These are phyloP conservation scores for Scomber scombrus DNA, from an alignment of 2,113 vertebrate genomes.

Conservation along the genomic window DNA sequence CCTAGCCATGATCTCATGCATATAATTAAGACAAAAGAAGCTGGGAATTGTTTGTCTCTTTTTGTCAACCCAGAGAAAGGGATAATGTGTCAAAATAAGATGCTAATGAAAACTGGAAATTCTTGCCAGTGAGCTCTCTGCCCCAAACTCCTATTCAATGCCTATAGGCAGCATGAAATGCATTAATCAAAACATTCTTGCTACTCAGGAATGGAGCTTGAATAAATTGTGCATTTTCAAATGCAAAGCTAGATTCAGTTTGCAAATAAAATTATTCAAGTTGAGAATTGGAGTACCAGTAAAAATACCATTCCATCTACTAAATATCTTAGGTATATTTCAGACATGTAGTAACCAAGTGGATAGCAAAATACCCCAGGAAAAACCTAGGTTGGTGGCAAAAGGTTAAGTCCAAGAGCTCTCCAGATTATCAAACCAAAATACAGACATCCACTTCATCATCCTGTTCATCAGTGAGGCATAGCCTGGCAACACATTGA, in stretches of 20 bases:
- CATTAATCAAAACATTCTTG: slow-evolving; percentile 64
- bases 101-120: slow-evolving; percentile 77
- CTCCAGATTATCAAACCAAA: slow-evolving; percentile 48
- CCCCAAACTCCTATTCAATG: slow-evolving; percentile 52
- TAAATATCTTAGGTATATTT: slow-evolving; percentile 38
- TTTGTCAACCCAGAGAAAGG: slow-evolving; percentile 60
- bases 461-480: slow-evolving; percentile 50
- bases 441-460: slow-evolving; percentile 52
- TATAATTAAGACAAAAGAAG: slow-evolving; percentile 79
- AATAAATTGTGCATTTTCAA: slow-evolving; percentile 65
- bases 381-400: slow-evolving; percentile 25
- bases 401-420: slow-evolving; percentile 40
- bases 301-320: slow-evolving; percentile 37
- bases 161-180: slow-evolving; percentile 59
- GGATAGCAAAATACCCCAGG: slow-evolving; percentile 14
- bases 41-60: slow-evolving; percentile 69
- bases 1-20: slow-evolving; percentile 73
- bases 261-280: slow-evolving; percentile 44
- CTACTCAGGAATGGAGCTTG: slow-evolving; percentile 46
- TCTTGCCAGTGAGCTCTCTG: slow-evolving; percentile 64
- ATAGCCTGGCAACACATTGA: slow-evolving; percentile 48
- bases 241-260: slow-evolving; percentile 42
- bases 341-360: slow-evolving; percentile 18
- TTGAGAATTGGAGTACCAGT: slow-evolving; percentile 17
- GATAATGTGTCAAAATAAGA: slow-evolving; percentile 75